Evolutionary conservation across 2,113 vertebrate genomes (phyloP), one percentile per base, ranked within the genome.

Genomic region (Perca flavescens): DNA sequence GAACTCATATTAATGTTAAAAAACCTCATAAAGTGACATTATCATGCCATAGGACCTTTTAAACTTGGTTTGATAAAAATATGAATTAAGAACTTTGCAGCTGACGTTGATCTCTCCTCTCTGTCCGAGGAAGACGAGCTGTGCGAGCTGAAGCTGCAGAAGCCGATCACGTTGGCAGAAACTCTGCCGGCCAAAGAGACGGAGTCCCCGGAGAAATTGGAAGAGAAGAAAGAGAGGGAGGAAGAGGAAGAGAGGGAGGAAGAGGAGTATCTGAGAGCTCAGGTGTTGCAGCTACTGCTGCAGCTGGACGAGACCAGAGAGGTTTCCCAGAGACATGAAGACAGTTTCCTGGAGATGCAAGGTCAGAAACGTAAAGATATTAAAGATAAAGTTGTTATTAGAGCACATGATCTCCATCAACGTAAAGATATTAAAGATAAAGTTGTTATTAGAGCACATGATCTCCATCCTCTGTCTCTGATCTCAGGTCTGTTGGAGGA

Each of bases 401-500:
- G 25, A 28, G 2, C 17, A 11, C 17, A 21, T 36, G 19, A 3
- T 63, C 25, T 13, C 34, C n/a, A 6, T 17, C 10, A n/a, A n/a
- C n/a, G n/a, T n/a, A n/a, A n/a, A n/a, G n/a, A n/a, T n/a, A 17
- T 34, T 16, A 31, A 43, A 43, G 40, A 43, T 43, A 43, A 43
- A 11, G 2, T 43, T 2, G 40, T 16, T 60, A 31, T 8, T 16
- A 25, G 25, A 28, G 2, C 17, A 11, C 17, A 21, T 36, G 19
- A 3, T 63, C 25, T 13, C 34, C n/a, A 6, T 17, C 10, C 6
- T 57, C 17, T 16, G 7, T 25, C 16, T 58, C 58, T 86, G 47
- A 16, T 19, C 43, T 31, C 90, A 97, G 97, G 96, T 28, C 93
- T 97, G 80, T 71, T 97, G 86, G 97, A 98, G 56, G 97, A 97